Evolutionary conservation across 2,888 invertebrate species (phyloP).

Genomic region (Buathra laborator): DNA sequence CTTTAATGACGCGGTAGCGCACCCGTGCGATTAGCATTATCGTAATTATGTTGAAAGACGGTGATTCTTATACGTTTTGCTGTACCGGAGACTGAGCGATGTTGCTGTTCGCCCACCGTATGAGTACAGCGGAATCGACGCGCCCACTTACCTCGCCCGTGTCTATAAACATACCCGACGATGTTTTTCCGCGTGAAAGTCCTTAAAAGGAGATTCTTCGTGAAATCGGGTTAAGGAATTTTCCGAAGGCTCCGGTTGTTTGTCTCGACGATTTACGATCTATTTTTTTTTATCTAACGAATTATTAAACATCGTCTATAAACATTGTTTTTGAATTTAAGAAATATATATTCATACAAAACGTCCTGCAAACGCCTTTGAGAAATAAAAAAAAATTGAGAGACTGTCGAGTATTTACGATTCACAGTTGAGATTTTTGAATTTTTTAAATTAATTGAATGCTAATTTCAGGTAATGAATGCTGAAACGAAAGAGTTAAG

Average conservation of each 20-base stretch:
- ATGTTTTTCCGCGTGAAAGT: conserved; percentile 69
- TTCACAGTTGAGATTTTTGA: no score
- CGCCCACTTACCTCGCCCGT: conserved; percentile 66
- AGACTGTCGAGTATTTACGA: no score
- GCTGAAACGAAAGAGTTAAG: no score
- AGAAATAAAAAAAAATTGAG: no score
- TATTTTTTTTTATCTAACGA: not conserved
- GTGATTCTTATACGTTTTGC: conserved; percentile 13
- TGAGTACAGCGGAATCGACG: conserved; percentile 43
- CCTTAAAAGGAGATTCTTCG: conserved; percentile 72
- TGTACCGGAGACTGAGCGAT: no score
- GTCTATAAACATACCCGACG: conserved; percentile 35
- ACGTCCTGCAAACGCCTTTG: no score
- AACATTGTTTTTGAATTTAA: no score
- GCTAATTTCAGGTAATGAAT: no score
- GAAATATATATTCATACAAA: no score
- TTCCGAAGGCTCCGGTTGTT: conserved; percentile 44
- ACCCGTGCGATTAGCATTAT: conserved; percentile 61
- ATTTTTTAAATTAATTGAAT: no score
- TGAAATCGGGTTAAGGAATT: conserved; percentile 62
- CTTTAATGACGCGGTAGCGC: conserved; percentile 52
- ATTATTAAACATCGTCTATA: no score
- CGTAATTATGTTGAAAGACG: conserved; percentile 66
- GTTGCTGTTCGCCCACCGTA: conserved; percentile 58
- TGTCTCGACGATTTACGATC: conserved; percentile 7